Base-by-base conservation (phyloP, 2,888 invertebrate genomes). In the Pomacea canaliculata region DNA sequence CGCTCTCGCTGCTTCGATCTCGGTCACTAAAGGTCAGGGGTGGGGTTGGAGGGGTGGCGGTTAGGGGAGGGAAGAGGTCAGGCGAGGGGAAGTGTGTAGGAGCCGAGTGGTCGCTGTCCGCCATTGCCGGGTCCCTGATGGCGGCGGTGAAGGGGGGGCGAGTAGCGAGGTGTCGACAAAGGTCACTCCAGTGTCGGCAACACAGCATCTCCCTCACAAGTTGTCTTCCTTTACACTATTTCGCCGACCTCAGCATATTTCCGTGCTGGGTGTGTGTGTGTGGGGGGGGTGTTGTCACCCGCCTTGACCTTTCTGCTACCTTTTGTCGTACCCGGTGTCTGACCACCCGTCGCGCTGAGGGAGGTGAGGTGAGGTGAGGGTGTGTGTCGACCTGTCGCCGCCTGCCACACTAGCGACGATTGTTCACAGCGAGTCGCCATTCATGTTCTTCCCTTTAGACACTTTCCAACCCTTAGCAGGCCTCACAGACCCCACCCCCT, bases 391-490 rank as follows among this genome's bases (percentile, higher is more conserved):
- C 66, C 46, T 27, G 16, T 16, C 37, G 0, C 46, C 27, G 27
- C 16, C 7, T 27, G 3, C 66, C 3, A 9, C 16, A 18, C 27
- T 46, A 1, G 7, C 27, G 37, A 18, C 5, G 37, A 7, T 56
- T 56, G 51, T 56, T 56, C 51, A 56, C 51, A 56, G 16, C 16
- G 8, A 56, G 51, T 56, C 16, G 12, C 12, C 16, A 16, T 56
- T 56, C 10, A 56, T 16, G 4, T 56, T 56, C 51, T 13, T 48
- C 48, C 49, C 13, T 7, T 19, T 18, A 8, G 5, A 37, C 23
- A 37, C 37, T 65, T 46, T 19, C 23, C 48, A 68, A 19, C 67
- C 73, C 73, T 56, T 46, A 9, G 46, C 19, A 56, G 73, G 67
- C 67, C 73, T 56, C 73, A 48, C 4, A 4, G 16, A 5, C 60